Evolutionary conservation across 2,797 vertebrate genomes (phyloP).

Genomic region (Apogon hyalosoma): DNA sequence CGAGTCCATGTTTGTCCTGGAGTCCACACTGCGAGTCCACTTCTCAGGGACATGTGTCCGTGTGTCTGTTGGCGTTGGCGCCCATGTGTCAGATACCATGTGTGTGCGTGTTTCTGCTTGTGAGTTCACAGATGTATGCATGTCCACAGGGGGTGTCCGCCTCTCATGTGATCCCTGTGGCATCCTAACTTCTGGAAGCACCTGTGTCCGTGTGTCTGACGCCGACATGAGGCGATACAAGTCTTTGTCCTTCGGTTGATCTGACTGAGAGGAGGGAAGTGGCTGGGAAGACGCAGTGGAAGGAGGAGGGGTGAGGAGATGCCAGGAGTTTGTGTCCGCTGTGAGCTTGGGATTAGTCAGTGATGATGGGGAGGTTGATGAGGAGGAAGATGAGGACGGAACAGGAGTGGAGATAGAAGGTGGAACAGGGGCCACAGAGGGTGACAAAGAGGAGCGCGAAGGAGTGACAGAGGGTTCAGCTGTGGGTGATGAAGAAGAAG

Average conservation of each 20-base stretch:
- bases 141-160: neutral
- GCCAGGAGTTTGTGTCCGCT: neutral
- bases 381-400: constrained; percentile 12
- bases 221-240: neutral
- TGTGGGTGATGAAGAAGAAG: constrained; percentile 4
- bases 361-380: constrained; percentile 1
- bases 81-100: neutral
- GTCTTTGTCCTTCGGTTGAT: constrained; percentile 27
- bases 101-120: constrained; percentile 28
- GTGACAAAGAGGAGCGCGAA: neutral
- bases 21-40: constrained; percentile 45
- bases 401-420: constrained; percentile 36
- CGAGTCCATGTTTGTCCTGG: constrained; percentile 31
- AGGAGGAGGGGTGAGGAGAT: neutral
- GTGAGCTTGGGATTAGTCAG: constrained; percentile 6
- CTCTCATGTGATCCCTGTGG: constrained; percentile 1
- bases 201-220: constrained; percentile 5
- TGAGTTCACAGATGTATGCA: constrained; percentile 9
- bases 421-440: constrained; percentile 9
- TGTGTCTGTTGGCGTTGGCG: neutral
- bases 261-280: constrained; percentile 27
- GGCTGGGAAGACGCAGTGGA: constrained; percentile 13
- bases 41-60: constrained; percentile 44
- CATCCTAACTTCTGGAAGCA: neutral
- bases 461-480: constrained; percentile 26